Evolutionary conservation across 2,797 vertebrate genomes (phyloP).

Genomic region (Paguma larvata): DNA sequence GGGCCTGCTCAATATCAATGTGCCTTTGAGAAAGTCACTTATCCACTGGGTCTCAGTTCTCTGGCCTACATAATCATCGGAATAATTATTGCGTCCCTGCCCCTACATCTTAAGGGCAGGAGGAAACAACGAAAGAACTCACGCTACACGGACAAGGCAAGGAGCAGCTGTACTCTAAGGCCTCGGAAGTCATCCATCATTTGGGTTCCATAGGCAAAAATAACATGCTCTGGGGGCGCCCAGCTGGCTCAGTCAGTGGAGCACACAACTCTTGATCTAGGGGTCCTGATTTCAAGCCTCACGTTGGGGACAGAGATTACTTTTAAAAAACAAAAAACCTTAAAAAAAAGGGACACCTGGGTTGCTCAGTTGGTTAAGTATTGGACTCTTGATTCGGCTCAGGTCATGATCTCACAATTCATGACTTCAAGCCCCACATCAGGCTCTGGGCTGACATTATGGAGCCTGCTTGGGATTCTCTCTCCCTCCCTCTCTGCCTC

Average conservation of each 20-base stretch:
- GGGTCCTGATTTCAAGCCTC: neutral
- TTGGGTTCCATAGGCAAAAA: neutral
- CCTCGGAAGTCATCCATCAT: neutral
- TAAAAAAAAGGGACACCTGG: neutral
- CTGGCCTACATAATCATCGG: neutral
- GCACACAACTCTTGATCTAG: neutral
- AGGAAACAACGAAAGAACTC: neutral
- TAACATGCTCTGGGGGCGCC: neutral
- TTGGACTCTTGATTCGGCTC: no score
- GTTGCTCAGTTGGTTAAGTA: no score
- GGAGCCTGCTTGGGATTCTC: no score
- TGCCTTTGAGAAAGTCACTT: neutral
- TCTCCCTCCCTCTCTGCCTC: no score
- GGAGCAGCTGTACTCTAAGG: fast-evolving
- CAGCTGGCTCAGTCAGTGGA: neutral
- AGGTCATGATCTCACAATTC: no score
- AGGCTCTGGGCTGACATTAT: no score
- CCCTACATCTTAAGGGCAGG: neutral
- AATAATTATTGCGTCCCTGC: neutral
- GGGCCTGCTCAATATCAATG: neutral
- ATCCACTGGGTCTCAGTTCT: neutral
- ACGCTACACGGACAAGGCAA: neutral
- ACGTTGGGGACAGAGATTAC: neutral
- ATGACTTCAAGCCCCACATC: no score
- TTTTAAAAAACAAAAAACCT: neutral